Evolutionary conservation across 1,140 invertebrate genomes (phyloP).

Genomic region (Aphelenchoides fujianensis): DNA sequence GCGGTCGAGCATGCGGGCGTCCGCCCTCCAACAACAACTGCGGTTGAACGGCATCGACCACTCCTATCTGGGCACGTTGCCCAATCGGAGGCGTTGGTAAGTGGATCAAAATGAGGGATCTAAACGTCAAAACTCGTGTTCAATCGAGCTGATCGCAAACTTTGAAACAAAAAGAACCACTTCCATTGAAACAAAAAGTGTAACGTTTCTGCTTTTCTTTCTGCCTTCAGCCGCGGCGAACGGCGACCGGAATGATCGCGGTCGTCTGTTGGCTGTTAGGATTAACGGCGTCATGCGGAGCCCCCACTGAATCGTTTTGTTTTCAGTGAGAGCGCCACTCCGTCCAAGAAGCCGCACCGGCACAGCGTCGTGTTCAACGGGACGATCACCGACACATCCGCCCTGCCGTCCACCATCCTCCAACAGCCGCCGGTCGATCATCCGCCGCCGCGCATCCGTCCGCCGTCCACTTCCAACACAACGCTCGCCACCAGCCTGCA

Average conservation of each 20-base stretch:
- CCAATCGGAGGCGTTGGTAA: slow-evolving; percentile 8
- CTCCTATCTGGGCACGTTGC: background rate
- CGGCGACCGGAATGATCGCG: background rate
- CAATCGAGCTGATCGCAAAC: background rate
- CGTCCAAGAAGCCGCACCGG: slow-evolving; percentile 11
- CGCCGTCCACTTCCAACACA: background rate
- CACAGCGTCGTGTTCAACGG: slow-evolving; percentile 11
- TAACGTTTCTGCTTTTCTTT: background rate
- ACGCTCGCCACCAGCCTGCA: slow-evolving; percentile 14
- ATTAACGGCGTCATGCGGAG: background rate
- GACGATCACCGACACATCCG: background rate
- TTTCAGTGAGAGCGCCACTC: slow-evolving; percentile 28
- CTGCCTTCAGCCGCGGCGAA: background rate
- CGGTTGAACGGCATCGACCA: background rate
- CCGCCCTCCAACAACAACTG: background rate
- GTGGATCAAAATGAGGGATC: background rate
- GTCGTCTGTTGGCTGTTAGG: slow-evolving; percentile 5
- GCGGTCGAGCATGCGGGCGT: background rate
- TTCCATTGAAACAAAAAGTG: background rate
- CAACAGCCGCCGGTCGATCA: slow-evolving; percentile 1
- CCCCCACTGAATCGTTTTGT: slow-evolving; percentile 1
- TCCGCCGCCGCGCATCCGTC: background rate
- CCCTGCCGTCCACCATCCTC: background rate
- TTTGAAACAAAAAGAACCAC: background rate
- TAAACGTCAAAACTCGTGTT: background rate